Conservation (phyloP, 2,113 vertebrate species). For the Maccullochella peelii region DNA sequence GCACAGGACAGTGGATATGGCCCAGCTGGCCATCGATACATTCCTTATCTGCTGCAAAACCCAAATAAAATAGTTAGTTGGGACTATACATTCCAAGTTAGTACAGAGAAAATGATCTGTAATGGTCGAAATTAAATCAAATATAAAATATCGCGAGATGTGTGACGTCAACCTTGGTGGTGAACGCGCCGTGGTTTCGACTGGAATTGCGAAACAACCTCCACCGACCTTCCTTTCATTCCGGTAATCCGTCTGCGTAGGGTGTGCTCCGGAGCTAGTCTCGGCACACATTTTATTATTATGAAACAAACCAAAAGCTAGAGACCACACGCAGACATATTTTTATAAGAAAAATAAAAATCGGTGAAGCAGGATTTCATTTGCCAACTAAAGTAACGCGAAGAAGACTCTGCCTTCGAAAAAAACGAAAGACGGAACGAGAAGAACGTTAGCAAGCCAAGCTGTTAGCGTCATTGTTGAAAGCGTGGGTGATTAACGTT, state of each 20-base stretch:
- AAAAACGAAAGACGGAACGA: slow-evolving; percentile 63
- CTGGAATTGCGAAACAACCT: slow-evolving; percentile 69
- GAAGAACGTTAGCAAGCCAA: slow-evolving; percentile 63
- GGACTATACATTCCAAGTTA: background rate
- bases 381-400: slow-evolving; percentile 73
- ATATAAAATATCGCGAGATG: slow-evolving; percentile 63
- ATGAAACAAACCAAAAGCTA: slow-evolving; percentile 88
- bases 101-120: fast-evolving
- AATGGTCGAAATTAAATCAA: fast-evolving
- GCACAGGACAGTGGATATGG: background rate
- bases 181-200: slow-evolving; percentile 58
- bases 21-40: background rate
- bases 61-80: background rate
- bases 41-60: background rate
- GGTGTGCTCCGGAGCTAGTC: slow-evolving; percentile 89
- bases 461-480: slow-evolving; percentile 72
- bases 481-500: slow-evolving; percentile 66
- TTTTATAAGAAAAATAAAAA: slow-evolving; percentile 82
- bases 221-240: slow-evolving; percentile 78
- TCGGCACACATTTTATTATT: slow-evolving; percentile 91
- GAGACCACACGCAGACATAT: slow-evolving; percentile 82
- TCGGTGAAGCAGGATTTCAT: slow-evolving; percentile 88
- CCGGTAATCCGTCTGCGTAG: slow-evolving; percentile 82
- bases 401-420: slow-evolving; percentile 67
- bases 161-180: slow-evolving; percentile 35